Evolutionary conservation across 2,113 vertebrate genomes (phyloP).

Genomic region (Vulpes ferrilata): DNA sequence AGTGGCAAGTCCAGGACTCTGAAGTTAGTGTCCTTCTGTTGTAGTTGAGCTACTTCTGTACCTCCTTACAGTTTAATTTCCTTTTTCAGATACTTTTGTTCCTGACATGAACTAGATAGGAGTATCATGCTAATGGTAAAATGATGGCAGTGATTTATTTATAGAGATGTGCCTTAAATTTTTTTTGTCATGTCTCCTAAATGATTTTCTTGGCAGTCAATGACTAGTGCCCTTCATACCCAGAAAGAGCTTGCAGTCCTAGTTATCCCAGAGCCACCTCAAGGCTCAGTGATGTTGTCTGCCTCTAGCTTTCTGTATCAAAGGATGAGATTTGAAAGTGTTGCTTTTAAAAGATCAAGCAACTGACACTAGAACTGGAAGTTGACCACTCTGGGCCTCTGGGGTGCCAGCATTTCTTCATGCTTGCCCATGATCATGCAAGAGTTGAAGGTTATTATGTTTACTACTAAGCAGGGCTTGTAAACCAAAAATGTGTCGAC

Average conservation of each 20-base stretch:
- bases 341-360: background rate
- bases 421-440: background rate
- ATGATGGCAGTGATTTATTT: background rate
- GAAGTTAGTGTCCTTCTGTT: background rate
- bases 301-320: background rate
- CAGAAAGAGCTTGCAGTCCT: background rate
- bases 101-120: background rate
- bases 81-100: background rate
- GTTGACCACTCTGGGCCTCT: background rate
- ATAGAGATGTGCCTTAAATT: background rate
- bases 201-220: background rate
- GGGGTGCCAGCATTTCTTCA: background rate
- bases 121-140: background rate
- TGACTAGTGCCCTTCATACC: background rate
- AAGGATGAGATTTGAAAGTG: background rate
- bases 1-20: background rate
- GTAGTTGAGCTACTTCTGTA: background rate
- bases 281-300: background rate
- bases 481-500: background rate
- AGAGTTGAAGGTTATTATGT: background rate
- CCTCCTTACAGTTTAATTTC: background rate
- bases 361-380: background rate
- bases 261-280: background rate
- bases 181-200: background rate
- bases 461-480: fast-evolving